Percentiles rank a stretch among this genome's conserved stretches.
Conservation (phyloP, 2,113 vertebrate species). For the Mastomys coucha region DNA sequence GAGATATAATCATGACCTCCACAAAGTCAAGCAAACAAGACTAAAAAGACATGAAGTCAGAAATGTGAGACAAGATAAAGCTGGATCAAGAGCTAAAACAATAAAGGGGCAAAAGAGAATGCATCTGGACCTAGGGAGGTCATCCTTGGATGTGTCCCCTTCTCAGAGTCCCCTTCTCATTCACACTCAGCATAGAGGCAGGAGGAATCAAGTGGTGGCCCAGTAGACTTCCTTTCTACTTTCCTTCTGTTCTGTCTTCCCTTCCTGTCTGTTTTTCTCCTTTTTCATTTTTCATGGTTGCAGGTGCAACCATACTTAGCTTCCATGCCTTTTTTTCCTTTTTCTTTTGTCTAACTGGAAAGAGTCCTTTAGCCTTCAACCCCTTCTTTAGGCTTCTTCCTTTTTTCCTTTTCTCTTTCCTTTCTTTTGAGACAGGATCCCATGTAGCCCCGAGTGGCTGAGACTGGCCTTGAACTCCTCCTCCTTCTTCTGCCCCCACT, state of each 20-base stretch:
- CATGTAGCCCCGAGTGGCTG: no score
- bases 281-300: not conserved
- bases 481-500: not conserved
- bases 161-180: not conserved
- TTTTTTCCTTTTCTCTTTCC: not conserved
- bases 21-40: not conserved
- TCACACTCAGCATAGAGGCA: not conserved
- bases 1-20: not conserved
- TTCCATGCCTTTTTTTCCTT: no score
- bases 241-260: not conserved
- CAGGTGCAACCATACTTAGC: no score
- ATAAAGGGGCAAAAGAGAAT: not conserved
- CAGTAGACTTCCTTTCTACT: not conserved
- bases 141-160: fast-evolving
- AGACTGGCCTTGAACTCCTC: not conserved
- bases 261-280: not conserved
- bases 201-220: fast-evolving
- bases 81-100: not conserved
- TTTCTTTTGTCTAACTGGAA: no score
- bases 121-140: not conserved
- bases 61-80: not conserved
- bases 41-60: not conserved
- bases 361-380: not conserved
- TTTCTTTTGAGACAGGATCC: not conserved
- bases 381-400: not conserved